phyloP scores from a whole-genome alignment of 2,888 invertebrate species.

The Branchipolynoe longqiensis region DNA sequence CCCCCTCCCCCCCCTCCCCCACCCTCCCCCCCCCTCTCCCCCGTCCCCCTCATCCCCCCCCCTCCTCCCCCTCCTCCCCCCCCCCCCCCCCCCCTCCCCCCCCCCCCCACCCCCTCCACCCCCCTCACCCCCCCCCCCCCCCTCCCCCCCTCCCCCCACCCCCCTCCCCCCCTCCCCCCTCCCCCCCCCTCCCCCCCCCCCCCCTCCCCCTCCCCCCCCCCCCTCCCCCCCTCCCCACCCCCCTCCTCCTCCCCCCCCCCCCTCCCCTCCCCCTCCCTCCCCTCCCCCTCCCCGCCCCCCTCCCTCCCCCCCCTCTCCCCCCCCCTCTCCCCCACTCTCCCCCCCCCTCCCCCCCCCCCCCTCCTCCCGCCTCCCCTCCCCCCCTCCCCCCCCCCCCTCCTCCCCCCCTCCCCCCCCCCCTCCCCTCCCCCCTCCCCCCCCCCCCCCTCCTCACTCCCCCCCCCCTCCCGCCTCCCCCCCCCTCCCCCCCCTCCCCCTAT shows the following conservation, averaged over 20 bases:
- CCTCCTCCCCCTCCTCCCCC: no score
- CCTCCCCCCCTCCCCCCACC: neutral
- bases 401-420: neutral
- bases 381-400: neutral
- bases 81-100: no score
- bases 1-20: no score
- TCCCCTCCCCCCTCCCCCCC: no score
- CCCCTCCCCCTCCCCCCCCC: neutral
- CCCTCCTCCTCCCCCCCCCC: neutral
- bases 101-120: neutral
- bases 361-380: no score
- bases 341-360: no score
- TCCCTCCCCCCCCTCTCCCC: no score
- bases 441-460: no score
- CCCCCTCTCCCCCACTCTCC: no score
- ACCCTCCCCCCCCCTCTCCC: no score
- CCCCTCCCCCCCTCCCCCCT: neutral
- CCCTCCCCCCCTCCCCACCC: neutral
- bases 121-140: neutral
- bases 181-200: neutral
- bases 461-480: no score
- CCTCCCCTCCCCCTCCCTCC: neutral
- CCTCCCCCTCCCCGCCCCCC: neutral
- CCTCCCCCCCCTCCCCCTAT: neutral
- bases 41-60: no score